Conservation (phyloP, 2,888 invertebrate species). For the Eupithecia dodoneata region DNA sequence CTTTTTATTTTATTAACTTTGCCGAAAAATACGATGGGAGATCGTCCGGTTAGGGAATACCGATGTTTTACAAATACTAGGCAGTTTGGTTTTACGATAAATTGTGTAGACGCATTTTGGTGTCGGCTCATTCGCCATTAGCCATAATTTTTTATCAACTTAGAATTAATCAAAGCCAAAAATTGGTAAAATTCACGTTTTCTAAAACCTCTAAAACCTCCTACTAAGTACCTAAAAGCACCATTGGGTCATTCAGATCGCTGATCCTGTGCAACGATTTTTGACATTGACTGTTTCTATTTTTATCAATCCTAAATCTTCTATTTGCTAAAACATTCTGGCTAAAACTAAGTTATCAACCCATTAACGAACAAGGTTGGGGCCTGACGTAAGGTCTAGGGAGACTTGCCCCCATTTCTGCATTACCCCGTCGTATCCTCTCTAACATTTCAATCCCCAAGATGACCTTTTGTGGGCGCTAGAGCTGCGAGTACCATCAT, state of each 20-base stretch:
- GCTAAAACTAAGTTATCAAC: not conserved
- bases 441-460: conserved; percentile 58
- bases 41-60: conserved; percentile 8
- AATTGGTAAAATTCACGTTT: not conserved
- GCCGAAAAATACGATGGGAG: conserved; percentile 28
- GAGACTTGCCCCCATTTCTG: not conserved
- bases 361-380: not conserved
- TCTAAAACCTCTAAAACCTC: not conserved
- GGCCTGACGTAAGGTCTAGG: not conserved
- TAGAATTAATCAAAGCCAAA: not conserved
- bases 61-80: conserved; percentile 2
- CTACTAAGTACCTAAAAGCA: not conserved
- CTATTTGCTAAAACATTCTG: not conserved
- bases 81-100: not conserved
- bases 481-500: conserved; percentile 69
- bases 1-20: conserved; percentile 41
- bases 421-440: conserved; percentile 52
- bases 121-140: not conserved
- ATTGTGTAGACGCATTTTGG: not conserved
- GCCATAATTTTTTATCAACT: not conserved
- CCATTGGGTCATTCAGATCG: not conserved
- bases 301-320: not conserved
- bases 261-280: not conserved
- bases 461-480: conserved; percentile 77
- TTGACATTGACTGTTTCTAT: not conserved